Evolutionary conservation across 2,888 invertebrate species (phyloP).

Genomic region (Ischnus inquisitorius): DNA sequence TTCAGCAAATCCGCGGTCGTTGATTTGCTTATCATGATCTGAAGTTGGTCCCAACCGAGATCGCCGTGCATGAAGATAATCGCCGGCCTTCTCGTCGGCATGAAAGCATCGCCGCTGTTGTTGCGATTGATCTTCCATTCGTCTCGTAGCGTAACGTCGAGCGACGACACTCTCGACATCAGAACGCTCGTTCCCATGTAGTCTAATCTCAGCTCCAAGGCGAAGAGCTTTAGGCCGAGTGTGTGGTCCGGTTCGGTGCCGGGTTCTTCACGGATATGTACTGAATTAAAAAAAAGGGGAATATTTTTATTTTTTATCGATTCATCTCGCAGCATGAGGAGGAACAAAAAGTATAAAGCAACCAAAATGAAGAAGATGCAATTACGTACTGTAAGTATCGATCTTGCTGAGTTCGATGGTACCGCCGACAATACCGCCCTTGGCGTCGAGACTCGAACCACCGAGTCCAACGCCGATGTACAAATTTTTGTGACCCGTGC

Average conservation of each 20-base stretch:
- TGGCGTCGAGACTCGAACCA: conserved; percentile 96
- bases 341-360: conserved; percentile 1
- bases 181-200: conserved; percentile 99
- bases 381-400: conserved; percentile 91
- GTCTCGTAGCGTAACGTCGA: conserved; percentile 93
- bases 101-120: conserved; percentile 86
- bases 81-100: conserved; percentile 92
- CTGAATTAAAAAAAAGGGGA: conserved; percentile 83
- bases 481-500: conserved; percentile 97
- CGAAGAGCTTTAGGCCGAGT: conserved; percentile 92
- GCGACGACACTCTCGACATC: conserved; percentile 94
- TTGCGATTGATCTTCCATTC: conserved; percentile 92
- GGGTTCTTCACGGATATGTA: conserved; percentile 95
- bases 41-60: conserved; percentile 97
- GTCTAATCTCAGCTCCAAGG: conserved; percentile 96
- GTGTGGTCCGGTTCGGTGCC: conserved; percentile 96
- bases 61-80: conserved; percentile 97
- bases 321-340: conserved; percentile 2
- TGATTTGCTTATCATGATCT: conserved; percentile 98
- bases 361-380: conserved; percentile 25
- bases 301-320: conserved; percentile 7
- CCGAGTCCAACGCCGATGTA: conserved; percentile 95
- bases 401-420: conserved; percentile 96
- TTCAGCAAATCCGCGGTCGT: conserved; percentile 98
- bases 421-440: conserved; percentile 99